Evolutionary conservation across 2,888 invertebrate species (phyloP).

Genomic region (Adelphocoris suturalis): DNA sequence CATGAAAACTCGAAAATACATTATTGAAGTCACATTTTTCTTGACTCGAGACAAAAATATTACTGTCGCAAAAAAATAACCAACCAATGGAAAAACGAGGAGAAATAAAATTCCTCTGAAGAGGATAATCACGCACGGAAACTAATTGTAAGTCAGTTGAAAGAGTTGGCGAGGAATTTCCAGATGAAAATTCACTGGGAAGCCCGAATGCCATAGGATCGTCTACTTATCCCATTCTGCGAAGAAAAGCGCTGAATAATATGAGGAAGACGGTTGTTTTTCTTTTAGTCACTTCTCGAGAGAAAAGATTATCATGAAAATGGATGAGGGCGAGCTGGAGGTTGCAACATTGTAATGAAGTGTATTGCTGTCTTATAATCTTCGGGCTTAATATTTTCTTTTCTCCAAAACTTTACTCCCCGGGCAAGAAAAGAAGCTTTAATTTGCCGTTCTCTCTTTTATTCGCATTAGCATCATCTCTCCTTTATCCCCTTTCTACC

Average conservation of each 20-base stretch:
- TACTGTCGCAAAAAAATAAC: too few relatives aligned
- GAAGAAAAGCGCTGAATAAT: constrained; percentile 41
- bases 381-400: constrained; percentile 58
- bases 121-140: constrained; percentile 13
- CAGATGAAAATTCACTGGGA: background rate
- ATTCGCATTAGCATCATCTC: constrained; percentile 46
- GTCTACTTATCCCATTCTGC: constrained; percentile 25
- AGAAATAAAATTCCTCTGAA: background rate
- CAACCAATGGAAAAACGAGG: background rate
- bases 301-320: constrained; percentile 43
- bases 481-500: background rate
- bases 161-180: background rate
- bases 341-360: constrained; percentile 52
- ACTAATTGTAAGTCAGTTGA: constrained; percentile 36
- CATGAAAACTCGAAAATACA: too few relatives aligned
- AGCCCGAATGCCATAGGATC: constrained; percentile 23
- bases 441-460: constrained; percentile 49
- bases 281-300: background rate
- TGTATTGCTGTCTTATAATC: constrained; percentile 55
- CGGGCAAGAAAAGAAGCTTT: constrained; percentile 16
- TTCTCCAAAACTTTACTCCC: constrained; percentile 41
- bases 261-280: constrained; percentile 35
- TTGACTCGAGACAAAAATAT: too few relatives aligned
- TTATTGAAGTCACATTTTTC: too few relatives aligned
- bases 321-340: constrained; percentile 40